Percentiles rank a stretch among this genome's conserved stretches.
Evolutionary conservation across 2,888 invertebrate species (phyloP).

Genomic region (Argyresthia albistria): DNA sequence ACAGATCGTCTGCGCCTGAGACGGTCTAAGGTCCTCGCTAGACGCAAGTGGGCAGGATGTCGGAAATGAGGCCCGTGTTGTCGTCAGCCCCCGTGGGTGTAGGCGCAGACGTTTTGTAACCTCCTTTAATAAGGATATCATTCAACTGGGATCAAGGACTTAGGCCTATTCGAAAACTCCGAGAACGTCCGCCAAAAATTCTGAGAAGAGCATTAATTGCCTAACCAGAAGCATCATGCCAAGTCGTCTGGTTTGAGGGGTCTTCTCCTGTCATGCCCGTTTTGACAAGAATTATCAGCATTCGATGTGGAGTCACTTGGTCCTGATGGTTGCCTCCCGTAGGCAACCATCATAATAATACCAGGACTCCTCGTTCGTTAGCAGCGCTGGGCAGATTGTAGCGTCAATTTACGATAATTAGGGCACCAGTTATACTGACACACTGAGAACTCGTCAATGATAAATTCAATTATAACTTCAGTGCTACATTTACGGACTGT

Average conservation of each 20-base stretch:
- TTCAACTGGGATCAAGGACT: neutral
- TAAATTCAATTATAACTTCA: too few relatives aligned
- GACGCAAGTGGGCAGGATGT: slow-evolving; percentile 70
- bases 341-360: slow-evolving; percentile 38
- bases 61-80: slow-evolving; percentile 66
- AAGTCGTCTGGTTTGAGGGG: too few relatives aligned
- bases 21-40: slow-evolving; percentile 49
- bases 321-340: slow-evolving; percentile 8
- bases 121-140: slow-evolving; percentile 53
- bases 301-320: too few relatives aligned
- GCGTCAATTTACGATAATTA: slow-evolving; percentile 21
- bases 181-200: too few relatives aligned
- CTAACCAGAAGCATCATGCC: too few relatives aligned
- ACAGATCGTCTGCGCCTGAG: slow-evolving; percentile 28
- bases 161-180: too few relatives aligned
- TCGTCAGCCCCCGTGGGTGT: slow-evolving; percentile 41
- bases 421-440: too few relatives aligned
- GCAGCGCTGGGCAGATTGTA: slow-evolving; percentile 32
- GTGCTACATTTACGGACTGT: too few relatives aligned
- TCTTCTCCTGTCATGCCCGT: too few relatives aligned
- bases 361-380: slow-evolving; percentile 27
- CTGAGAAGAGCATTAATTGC: too few relatives aligned
- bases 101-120: slow-evolving; percentile 33
- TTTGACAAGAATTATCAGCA: too few relatives aligned
- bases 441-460: too few relatives aligned